A percentile compares a stretch with the other conserved stretches of the same genome.
These are phyloP conservation scores for Subacronicta megacephala DNA, from an alignment of 2,888 invertebrate species.

Conservation along the genomic window DNA sequence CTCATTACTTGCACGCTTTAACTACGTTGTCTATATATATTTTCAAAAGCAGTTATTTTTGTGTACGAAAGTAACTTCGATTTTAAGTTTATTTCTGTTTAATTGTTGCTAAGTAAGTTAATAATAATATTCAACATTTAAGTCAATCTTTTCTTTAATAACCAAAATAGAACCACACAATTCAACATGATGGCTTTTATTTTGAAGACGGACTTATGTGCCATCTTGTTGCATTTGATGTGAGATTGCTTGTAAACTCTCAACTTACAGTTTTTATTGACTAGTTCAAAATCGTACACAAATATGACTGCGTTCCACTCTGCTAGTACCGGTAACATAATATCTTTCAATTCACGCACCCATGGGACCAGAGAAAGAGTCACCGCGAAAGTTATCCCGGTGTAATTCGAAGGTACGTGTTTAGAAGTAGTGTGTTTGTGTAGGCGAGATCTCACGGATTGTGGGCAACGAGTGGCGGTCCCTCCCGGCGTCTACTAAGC, in stretches of 20 bases:
- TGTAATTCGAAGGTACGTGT: constrained; percentile 54
- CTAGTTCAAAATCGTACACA: constrained; percentile 36
- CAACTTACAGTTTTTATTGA: neutral
- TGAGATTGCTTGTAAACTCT: neutral
- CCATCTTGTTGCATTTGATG: neutral
- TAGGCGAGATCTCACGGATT: constrained; percentile 92
- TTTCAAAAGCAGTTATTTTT: constrained; percentile 27
- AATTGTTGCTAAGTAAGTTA: too few relatives aligned
- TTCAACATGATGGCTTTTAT: neutral
- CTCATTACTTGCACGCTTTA: constrained; percentile 49
- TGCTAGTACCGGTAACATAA: constrained; percentile 27
- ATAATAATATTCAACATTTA: too few relatives aligned
- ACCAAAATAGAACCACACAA: neutral
- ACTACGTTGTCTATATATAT: constrained; percentile 39
- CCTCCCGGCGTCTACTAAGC: constrained; percentile 95
- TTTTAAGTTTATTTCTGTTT: too few relatives aligned
- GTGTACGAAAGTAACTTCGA: constrained; percentile 17
- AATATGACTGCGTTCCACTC: constrained; percentile 14
- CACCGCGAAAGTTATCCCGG: constrained; percentile 41
- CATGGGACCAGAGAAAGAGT: constrained; percentile 53
- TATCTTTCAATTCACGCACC: constrained; percentile 46
- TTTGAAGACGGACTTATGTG: neutral
- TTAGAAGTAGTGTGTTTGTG: constrained; percentile 46
- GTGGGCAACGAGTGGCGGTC: constrained; percentile 98
- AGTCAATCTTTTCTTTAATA: too few relatives aligned